phyloP scores from a whole-genome alignment of 2,113 vertebrate genomes.

The Chloebia gouldiae region DNA sequence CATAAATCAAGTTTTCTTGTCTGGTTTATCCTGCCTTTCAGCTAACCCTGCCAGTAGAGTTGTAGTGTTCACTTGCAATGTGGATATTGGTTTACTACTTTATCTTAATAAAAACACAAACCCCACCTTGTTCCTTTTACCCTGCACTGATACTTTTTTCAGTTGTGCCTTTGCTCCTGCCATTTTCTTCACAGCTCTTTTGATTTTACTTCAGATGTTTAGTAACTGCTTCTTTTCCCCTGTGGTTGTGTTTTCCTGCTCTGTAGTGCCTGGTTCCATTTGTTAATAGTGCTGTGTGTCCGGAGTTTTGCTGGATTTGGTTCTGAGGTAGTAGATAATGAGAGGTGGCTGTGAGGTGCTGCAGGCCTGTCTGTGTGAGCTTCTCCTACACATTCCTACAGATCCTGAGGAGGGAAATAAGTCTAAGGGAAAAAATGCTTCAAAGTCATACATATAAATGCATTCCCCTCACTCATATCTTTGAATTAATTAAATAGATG shows the following conservation, averaged over 20 bases:
- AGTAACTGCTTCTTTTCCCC: not conserved
- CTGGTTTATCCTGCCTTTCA: not conserved
- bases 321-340: not conserved
- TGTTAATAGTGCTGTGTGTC: not conserved
- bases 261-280: rapidly evolving
- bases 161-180: not conserved
- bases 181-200: not conserved
- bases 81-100: not conserved
- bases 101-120: not conserved
- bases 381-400: not conserved
- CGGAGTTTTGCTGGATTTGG: not conserved
- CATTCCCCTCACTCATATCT: not conserved
- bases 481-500: not conserved
- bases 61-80: not conserved
- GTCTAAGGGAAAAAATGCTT: not conserved
- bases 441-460: not conserved
- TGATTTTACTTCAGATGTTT: not conserved
- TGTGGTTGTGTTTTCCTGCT: not conserved
- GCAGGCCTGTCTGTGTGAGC: not conserved
- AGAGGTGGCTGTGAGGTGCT: not conserved
- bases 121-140: not conserved
- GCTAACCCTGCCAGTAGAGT: not conserved
- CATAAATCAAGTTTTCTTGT: not conserved
- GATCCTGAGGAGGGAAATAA: not conserved
- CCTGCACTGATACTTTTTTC: not conserved